Base-by-base conservation (phyloP, 2,888 invertebrate genomes). In the Rambutsinella grinnellia region DNA sequence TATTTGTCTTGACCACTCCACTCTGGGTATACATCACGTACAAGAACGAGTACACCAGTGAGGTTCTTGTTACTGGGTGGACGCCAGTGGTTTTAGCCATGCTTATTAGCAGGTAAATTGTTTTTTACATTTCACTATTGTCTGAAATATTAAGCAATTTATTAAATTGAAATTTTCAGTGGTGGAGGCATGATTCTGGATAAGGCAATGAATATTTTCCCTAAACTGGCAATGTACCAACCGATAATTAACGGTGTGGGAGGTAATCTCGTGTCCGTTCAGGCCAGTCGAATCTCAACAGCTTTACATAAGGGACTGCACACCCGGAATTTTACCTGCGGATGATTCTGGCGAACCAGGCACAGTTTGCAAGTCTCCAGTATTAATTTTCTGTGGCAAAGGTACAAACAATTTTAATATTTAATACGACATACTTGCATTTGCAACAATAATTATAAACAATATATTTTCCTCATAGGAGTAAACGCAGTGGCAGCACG, bases 201-300 rank as follows among this genome's bases (percentile, higher is more conserved):
- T 85, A 90, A 90, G 82, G 91, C 93, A 87, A 91, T 93, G 19
- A 88, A 88, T 6, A 88, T 89, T 70, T 93, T 91, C 86, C 89
- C 90, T 83, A 92, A 91, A 67, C 89, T 94, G 77, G 93, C 93
- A 47, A 91, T 93, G 19, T 94, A 92, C 86, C 93, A 93, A 87
- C 93, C 93, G n/a, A 93, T 94, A 17, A 92, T 94, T 81, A 94
- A 93, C 86, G 93, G 93, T 24, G 93, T 93, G 24, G 94, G 93
- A 21, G 93, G 93, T 2, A 94, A 94, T 86, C 87, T 94, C 83
- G 93, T 93, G 0, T 93, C 93, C 15, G 92, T 94, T 15, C 90
- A 93, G 86, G 92, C 93, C 3, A 92, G 92, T 85, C 88, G 93
- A 84, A 90, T 93, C 84, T 93, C 93, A 1, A 94, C 93, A 10